These are phyloP conservation scores for Phylloscopus collybita DNA, from an alignment of 2,797 vertebrate genomes.

Conservation along the genomic window DNA sequence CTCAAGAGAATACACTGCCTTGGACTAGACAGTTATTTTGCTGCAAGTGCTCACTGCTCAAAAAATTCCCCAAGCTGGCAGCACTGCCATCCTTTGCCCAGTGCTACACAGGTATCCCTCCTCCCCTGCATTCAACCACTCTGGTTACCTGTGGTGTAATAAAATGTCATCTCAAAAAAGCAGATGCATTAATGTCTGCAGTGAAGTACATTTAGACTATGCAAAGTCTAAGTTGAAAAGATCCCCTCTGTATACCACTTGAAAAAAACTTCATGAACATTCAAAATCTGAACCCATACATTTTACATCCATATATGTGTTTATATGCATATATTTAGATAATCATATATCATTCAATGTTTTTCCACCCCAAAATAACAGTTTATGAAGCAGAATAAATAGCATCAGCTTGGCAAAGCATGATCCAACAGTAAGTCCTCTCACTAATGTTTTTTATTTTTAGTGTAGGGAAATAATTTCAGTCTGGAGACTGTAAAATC, in stretches of 20 bases:
- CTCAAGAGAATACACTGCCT: not conserved
- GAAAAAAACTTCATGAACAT: not conserved
- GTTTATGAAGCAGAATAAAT: conserved; percentile 34
- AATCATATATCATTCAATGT: not conserved
- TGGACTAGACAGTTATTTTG: not conserved
- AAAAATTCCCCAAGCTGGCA: not conserved
- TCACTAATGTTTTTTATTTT: conserved; percentile 23
- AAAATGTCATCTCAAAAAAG: not conserved
- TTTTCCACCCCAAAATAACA: not conserved
- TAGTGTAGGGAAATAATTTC: not conserved
- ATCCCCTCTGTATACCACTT: not conserved
- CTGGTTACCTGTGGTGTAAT: not conserved
- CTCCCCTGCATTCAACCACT: not conserved
- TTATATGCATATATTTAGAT: conserved; percentile 21
- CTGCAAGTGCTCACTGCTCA: not conserved
- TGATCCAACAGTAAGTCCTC: not conserved
- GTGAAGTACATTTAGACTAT: not conserved
- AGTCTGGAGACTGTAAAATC: not conserved
- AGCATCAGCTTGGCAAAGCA: not conserved
- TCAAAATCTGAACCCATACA: not conserved
- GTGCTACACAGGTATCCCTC: not conserved
- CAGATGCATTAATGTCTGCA: not conserved
- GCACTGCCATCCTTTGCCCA: not conserved
- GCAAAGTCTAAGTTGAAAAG: not conserved
- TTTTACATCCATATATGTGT: not conserved